Evolutionary conservation across 2,888 invertebrate genomes (phyloP).

Genomic region (Anodontia alba): DNA sequence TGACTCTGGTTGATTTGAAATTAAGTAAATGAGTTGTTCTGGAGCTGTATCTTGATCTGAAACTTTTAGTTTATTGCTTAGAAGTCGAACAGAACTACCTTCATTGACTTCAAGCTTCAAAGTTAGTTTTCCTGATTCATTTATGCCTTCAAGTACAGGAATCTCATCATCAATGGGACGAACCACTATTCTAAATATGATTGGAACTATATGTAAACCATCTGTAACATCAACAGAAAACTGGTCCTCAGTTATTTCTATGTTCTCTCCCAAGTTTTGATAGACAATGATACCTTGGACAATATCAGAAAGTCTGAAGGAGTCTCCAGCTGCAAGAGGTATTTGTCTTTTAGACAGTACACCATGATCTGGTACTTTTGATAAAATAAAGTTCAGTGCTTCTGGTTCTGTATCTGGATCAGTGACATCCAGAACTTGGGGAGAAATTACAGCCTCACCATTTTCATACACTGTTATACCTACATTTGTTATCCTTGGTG

Average conservation of each 20-base stretch:
- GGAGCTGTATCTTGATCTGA: conserved; percentile 80
- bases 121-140: conserved; percentile 68
- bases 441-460: conserved; percentile 75
- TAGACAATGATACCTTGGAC: conserved; percentile 77
- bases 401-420: conserved; percentile 82
- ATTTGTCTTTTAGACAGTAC: conserved; percentile 71
- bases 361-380: conserved; percentile 78
- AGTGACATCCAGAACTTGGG: conserved; percentile 77
- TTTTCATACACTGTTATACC: conserved; percentile 78
- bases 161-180: conserved; percentile 81
- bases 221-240: conserved; percentile 83
- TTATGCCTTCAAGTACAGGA: conserved; percentile 69
- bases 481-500: conserved; percentile 80
- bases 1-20: conserved; percentile 74
- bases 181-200: conserved; percentile 77
- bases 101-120: conserved; percentile 77
- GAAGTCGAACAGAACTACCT: conserved; percentile 70
- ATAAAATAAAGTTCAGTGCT: conserved; percentile 74
- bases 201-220: conserved; percentile 83
- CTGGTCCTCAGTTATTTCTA: conserved; percentile 77
- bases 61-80: conserved; percentile 72
- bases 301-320: conserved; percentile 80
- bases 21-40: conserved; percentile 74
- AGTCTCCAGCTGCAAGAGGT: conserved; percentile 72
- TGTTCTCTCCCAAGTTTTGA: conserved; percentile 73